These are phyloP conservation scores for Minunthozetes semirufus DNA, from an alignment of 2,888 invertebrate species.

Conservation along the genomic window DNA sequence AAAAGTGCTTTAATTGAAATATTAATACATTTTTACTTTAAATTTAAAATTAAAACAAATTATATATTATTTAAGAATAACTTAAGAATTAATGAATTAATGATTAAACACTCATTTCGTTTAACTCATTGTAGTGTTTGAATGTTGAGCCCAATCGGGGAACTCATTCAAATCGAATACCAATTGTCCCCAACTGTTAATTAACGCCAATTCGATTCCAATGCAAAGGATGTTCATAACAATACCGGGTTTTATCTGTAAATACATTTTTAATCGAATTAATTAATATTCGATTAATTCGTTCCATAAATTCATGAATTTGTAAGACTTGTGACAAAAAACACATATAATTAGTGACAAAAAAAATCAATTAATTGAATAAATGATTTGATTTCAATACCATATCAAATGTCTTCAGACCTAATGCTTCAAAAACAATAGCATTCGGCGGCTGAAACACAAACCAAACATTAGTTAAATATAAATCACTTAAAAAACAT, in stretches of 20 bases:
- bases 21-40: slow-evolving; percentile 15
- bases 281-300: neutral
- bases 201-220: slow-evolving; percentile 61
- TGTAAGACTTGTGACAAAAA: neutral
- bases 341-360: neutral
- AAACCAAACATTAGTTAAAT: too few relatives aligned
- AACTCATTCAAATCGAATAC: slow-evolving; percentile 60
- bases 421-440: slow-evolving; percentile 75
- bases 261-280: neutral
- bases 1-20: slow-evolving; percentile 17
- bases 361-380: neutral
- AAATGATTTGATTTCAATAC: too few relatives aligned
- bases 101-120: too few relatives aligned
- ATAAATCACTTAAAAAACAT: too few relatives aligned
- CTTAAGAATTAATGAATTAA: too few relatives aligned
- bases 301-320: neutral
- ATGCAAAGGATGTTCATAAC: slow-evolving; percentile 69
- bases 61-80: neutral
- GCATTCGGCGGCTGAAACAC: slow-evolving; percentile 70
- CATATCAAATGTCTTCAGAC: slow-evolving; percentile 71
- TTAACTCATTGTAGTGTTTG: neutral
- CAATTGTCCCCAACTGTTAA: slow-evolving; percentile 65
- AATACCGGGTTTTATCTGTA: slow-evolving; percentile 65
- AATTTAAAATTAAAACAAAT: neutral
- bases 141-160: slow-evolving; percentile 49